Conservation (phyloP, 2,113 vertebrate genomes). For the Heptranchias perlo region DNA sequence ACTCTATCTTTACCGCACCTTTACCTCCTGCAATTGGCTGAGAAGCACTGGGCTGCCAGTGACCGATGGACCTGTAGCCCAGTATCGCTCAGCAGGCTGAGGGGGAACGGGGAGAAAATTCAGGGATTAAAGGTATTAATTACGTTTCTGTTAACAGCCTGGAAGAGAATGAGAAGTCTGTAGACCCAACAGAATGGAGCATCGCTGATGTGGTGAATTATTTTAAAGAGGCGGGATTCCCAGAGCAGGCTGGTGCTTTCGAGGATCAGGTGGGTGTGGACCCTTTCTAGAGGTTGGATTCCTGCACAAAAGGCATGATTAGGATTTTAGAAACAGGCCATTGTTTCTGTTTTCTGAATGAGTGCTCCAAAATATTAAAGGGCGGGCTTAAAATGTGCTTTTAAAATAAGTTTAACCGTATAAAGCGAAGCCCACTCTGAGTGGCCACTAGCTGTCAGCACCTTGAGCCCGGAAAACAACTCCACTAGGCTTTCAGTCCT, state of each 20-base stretch:
- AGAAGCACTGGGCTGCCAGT: not conserved
- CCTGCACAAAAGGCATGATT: not conserved
- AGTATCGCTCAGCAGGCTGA: not conserved
- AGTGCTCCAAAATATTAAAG: not conserved
- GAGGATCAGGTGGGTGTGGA: slow-evolving; percentile 64
- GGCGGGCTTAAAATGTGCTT: not conserved
- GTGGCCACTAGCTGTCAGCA: not conserved
- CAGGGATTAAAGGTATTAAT: not conserved
- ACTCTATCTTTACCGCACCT: not conserved
- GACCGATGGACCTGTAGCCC: not conserved
- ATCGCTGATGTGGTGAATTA: slow-evolving; percentile 78
- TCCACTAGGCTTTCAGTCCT: not conserved
- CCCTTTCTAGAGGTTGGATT: not conserved
- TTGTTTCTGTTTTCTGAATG: not conserved
- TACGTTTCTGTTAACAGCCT: slow-evolving; percentile 48
- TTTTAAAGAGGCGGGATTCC: slow-evolving; percentile 73
- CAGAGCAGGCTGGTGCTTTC: slow-evolving; percentile 76
- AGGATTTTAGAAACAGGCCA: not conserved
- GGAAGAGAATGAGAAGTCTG: slow-evolving; percentile 58
- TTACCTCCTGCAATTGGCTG: too few relatives aligned
- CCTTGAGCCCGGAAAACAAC: not conserved
- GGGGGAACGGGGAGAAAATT: not conserved
- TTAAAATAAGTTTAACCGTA: not conserved
- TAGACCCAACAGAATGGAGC: slow-evolving; percentile 70
- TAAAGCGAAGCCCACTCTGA: not conserved